These are phyloP conservation scores for Gymnogyps californianus DNA, from an alignment of 2,113 vertebrate genomes.

Conservation along the genomic window DNA sequence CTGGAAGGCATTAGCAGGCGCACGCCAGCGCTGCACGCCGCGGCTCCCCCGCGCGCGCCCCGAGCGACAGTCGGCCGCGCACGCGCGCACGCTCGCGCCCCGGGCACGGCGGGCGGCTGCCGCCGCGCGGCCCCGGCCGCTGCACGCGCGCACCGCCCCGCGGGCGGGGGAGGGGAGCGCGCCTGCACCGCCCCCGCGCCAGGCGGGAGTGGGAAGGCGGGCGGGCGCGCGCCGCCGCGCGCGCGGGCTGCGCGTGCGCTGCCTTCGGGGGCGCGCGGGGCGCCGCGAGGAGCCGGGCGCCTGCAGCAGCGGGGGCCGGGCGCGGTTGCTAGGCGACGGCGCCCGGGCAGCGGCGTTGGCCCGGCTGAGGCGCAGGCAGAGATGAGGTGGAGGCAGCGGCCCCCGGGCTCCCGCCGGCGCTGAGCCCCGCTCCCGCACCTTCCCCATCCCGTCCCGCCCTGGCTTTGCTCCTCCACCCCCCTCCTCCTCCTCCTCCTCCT, in stretches of 20 bases:
- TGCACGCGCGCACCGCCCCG: too few relatives aligned
- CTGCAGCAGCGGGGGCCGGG: neutral
- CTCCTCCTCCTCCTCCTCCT: neutral
- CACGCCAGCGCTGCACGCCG: too few relatives aligned
- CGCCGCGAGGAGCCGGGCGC: neutral
- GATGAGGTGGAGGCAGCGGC: neutral
- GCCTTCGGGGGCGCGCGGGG: neutral
- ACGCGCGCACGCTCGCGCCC: too few relatives aligned
- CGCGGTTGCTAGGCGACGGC: slow-evolving; percentile 43
- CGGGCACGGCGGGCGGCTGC: too few relatives aligned
- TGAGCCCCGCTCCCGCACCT: neutral
- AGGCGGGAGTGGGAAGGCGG: too few relatives aligned
- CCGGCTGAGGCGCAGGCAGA: neutral
- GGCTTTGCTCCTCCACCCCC: neutral
- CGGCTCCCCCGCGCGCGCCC: too few relatives aligned
- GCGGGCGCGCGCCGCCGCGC: neutral
- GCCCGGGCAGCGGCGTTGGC: slow-evolving; percentile 4
- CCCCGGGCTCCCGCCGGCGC: neutral
- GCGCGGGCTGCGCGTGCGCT: neutral
- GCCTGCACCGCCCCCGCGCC: too few relatives aligned
- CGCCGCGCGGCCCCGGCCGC: too few relatives aligned
- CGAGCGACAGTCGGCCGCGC: too few relatives aligned
- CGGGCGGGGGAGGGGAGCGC: too few relatives aligned
- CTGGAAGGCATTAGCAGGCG: too few relatives aligned
- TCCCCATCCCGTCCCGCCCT: neutral